Conservation (phyloP, 2,888 invertebrate species). For the Melanophora roralis region DNA sequence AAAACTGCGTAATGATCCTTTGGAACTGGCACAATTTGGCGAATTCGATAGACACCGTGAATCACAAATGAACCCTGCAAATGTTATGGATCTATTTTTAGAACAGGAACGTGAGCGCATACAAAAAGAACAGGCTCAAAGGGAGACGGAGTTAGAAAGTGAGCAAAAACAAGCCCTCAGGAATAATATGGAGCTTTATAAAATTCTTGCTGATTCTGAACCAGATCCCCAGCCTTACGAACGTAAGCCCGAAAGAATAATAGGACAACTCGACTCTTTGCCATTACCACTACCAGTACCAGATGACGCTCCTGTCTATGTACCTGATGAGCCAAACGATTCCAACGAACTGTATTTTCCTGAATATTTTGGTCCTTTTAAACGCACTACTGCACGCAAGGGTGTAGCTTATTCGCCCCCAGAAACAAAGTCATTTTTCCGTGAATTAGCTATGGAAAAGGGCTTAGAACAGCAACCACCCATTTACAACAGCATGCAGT, state of each 20-base stretch:
- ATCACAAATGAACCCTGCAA: slow-evolving; percentile 66
- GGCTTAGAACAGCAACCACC: slow-evolving; percentile 57
- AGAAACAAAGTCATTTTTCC: slow-evolving; percentile 68
- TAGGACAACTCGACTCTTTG: slow-evolving; percentile 63
- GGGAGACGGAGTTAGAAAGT: slow-evolving; percentile 66
- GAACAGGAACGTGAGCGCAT: slow-evolving; percentile 69
- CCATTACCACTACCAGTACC: slow-evolving; percentile 57
- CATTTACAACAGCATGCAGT: slow-evolving; percentile 46
- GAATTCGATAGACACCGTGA: slow-evolving; percentile 67
- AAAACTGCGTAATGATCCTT: slow-evolving; percentile 70
- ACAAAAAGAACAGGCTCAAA: slow-evolving; percentile 66
- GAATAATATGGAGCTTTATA: slow-evolving; percentile 73
- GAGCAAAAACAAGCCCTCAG: slow-evolving; percentile 69
- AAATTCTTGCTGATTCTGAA: slow-evolving; percentile 74
- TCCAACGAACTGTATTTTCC: slow-evolving; percentile 72
- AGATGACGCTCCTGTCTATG: slow-evolving; percentile 61
- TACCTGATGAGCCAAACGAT: slow-evolving; percentile 67
- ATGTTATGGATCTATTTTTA: slow-evolving; percentile 70
- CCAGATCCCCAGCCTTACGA: slow-evolving; percentile 74
- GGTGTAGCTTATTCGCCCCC: background rate
- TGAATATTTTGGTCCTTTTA: slow-evolving; percentile 68
- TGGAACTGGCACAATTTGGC: slow-evolving; percentile 70
- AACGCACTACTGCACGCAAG: slow-evolving; percentile 65
- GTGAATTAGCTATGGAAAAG: slow-evolving; percentile 70
- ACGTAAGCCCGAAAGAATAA: slow-evolving; percentile 64